phyloP scores from a whole-genome alignment of 2,113 vertebrate species.

The Smithornis capensis region DNA sequence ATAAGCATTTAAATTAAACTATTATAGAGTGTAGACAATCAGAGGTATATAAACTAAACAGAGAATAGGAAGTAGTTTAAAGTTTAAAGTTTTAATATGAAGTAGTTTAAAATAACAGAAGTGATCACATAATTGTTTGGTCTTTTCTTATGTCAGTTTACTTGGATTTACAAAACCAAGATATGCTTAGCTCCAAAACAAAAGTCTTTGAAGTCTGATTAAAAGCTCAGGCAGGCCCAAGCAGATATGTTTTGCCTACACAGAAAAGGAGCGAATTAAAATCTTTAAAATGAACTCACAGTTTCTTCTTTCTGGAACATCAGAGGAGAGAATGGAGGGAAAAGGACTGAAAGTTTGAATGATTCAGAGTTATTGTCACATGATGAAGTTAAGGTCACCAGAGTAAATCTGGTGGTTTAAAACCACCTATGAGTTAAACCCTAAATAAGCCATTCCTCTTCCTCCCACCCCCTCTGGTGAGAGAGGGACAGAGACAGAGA shows the following conservation, averaged over 20 bases:
- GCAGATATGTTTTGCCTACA: not conserved
- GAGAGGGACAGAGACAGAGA: not conserved
- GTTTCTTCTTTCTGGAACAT: not conserved
- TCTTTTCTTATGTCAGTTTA: not conserved
- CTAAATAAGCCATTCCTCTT: not conserved
- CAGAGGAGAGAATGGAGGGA: no score
- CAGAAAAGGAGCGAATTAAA: not conserved
- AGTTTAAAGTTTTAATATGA: no score
- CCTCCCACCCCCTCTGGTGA: not conserved
- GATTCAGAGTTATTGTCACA: not conserved
- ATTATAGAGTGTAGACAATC: not conserved
- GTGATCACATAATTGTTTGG: not conserved
- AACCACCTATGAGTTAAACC: not conserved
- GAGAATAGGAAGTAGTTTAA: not conserved
- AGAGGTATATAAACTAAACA: not conserved
- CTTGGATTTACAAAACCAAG: not conserved
- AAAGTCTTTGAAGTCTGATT: not conserved
- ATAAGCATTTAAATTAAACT: not conserved
- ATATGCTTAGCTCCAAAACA: not conserved
- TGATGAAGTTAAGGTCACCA: not conserved
- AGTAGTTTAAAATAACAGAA: not conserved
- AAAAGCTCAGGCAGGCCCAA: not conserved
- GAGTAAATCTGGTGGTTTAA: not conserved
- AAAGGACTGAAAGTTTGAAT: not conserved
- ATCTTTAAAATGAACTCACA: accelerated